These are phyloP conservation scores for Brachyhypopomus occidentalis DNA, from an alignment of 2,113 vertebrate species.

Conservation along the genomic window DNA sequence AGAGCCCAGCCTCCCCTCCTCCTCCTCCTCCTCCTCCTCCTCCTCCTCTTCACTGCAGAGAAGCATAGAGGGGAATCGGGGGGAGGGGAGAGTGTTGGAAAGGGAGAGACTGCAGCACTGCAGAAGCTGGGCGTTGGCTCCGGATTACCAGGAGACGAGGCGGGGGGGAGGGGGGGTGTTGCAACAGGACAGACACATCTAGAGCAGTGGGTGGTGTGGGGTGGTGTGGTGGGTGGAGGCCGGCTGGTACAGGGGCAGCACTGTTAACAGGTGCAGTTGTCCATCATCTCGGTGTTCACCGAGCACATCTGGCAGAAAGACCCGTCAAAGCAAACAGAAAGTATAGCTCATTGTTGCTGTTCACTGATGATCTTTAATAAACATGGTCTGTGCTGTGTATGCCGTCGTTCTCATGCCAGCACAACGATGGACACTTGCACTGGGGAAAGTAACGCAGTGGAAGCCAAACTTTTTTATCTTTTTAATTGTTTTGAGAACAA, in stretches of 20 bases:
- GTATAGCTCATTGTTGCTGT: background rate
- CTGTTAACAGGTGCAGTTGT: background rate
- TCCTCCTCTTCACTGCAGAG: slow-evolving; percentile 66
- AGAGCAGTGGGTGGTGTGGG: background rate
- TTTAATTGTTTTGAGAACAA: background rate
- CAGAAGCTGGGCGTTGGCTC: slow-evolving; percentile 78
- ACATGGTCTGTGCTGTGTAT: background rate
- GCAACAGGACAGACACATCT: background rate
- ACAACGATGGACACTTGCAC: background rate
- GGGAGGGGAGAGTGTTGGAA: slow-evolving; percentile 38
- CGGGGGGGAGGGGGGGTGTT: background rate
- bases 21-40: slow-evolving; percentile 40
- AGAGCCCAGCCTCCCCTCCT: slow-evolving; percentile 39
- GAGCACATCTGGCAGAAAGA: background rate
- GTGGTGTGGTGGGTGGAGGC: background rate
- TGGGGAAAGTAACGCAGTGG: background rate
- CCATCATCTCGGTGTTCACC: background rate
- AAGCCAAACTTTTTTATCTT: background rate
- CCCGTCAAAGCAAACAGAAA: background rate
- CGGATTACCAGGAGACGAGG: slow-evolving; percentile 36
- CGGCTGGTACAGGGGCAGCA: background rate
- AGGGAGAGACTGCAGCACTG: slow-evolving; percentile 71
- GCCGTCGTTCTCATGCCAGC: background rate
- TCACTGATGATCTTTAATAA: slow-evolving; percentile 9
- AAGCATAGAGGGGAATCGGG: slow-evolving; percentile 49